Percentiles rank a stretch among this genome's conserved stretches.
Conservation (phyloP, 2,797 vertebrate species). For the Apodemus agrarius region DNA sequence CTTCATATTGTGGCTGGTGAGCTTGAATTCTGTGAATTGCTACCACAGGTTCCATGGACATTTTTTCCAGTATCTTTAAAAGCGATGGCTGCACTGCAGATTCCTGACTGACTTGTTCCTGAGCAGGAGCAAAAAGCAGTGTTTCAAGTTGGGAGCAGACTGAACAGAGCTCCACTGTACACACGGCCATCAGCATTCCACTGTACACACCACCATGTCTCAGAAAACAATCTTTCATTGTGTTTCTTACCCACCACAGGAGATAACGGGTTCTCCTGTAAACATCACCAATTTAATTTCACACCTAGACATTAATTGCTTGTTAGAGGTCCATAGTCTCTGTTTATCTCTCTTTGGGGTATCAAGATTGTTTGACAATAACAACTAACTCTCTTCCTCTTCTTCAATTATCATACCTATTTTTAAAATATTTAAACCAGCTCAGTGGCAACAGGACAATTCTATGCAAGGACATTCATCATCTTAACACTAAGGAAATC, state of each 20-base stretch:
- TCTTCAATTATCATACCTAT: not conserved
- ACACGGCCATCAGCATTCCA: accelerated
- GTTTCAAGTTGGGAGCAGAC: slow-evolving; percentile 89
- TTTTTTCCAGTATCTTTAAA: slow-evolving; percentile 97
- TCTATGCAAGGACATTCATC: not conserved
- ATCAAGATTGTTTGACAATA: not conserved
- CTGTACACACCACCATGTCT: accelerated
- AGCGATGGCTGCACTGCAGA: slow-evolving; percentile 89
- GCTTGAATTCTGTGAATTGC: slow-evolving; percentile 97
- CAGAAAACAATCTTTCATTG: slow-evolving; percentile 35
- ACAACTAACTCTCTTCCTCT: not conserved
- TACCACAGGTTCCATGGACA: slow-evolving; percentile 96
- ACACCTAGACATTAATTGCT: not conserved
- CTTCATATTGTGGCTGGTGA: slow-evolving; percentile 98
- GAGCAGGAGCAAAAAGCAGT: slow-evolving; percentile 84
- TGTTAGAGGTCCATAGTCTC: not conserved
- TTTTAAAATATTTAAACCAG: not conserved
- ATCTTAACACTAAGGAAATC: not conserved
- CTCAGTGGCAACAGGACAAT: not conserved
- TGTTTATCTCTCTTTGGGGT: not conserved
- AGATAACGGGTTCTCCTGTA: not conserved
- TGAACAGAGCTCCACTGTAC: accelerated
- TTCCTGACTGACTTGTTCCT: slow-evolving; percentile 99
- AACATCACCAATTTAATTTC: not conserved
- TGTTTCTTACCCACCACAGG: not conserved